Percentiles rank a stretch among this genome's conserved stretches.
These are phyloP conservation scores for Papilio gigon DNA, from an alignment of 2,888 invertebrate genomes.

Conservation along the genomic window DNA sequence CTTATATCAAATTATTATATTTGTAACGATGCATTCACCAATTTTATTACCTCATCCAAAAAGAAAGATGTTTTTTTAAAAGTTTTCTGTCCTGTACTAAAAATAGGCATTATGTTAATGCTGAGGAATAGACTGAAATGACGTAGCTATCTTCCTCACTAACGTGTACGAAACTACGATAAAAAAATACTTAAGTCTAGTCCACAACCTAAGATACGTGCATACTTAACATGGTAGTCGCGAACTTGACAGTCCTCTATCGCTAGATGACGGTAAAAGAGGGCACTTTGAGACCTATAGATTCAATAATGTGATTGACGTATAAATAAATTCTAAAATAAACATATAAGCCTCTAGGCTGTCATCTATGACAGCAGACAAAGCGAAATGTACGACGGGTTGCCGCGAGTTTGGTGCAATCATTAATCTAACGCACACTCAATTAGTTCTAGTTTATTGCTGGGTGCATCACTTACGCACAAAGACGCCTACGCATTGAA, in stretches of 20 bases:
- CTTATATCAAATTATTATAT: not conserved
- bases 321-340: not conserved
- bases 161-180: not conserved
- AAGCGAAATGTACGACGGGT: not conserved
- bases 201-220: too few species aligned
- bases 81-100: not conserved
- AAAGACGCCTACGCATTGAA: conserved; percentile 17
- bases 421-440: conserved; percentile 22
- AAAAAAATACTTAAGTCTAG: not conserved
- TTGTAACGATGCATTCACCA: not conserved
- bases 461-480: conserved; percentile 26
- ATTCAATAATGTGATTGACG: not conserved
- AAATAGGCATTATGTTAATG: conserved; percentile 6
- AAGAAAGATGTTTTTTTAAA: not conserved
- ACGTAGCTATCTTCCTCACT: too few species aligned
- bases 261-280: too few species aligned
- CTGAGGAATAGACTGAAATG: conserved; percentile 5
- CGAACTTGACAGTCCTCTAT: too few species aligned
- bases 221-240: too few species aligned
- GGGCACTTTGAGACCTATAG: not conserved
- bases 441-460: conserved; percentile 27
- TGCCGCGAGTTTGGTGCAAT: not conserved
- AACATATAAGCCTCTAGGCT: not conserved
- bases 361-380: not conserved
- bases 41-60: not conserved